Percentiles rank a stretch among this genome's conserved stretches.
Conservation (phyloP, 2,113 vertebrate genomes). For the Ammodytes dubius region DNA sequence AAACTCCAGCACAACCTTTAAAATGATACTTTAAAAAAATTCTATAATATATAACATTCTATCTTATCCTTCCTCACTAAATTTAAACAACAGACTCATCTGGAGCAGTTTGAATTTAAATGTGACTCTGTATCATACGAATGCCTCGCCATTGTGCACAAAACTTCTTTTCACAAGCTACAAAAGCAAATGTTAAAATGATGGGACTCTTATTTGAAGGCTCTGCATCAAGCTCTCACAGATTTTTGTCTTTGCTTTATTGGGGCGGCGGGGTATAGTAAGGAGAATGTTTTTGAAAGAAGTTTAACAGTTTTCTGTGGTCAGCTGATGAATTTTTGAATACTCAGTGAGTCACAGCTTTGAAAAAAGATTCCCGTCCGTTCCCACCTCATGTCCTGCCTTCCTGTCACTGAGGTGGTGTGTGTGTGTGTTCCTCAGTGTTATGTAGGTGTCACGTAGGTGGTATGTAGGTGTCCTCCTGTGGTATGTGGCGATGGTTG, state of each 20-base stretch:
- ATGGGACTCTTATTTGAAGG: constrained; percentile 15
- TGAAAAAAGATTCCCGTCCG: background rate
- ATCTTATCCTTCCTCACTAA: background rate
- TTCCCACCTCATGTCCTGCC: background rate
- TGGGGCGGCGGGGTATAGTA: constrained; percentile 34
- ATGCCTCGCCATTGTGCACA: constrained; percentile 4
- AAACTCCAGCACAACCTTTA: background rate
- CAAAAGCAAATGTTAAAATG: constrained; percentile 24
- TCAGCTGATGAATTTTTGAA: constrained; percentile 39
- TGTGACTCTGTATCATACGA: constrained; percentile 9
- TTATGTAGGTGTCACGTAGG: constrained; percentile 41
- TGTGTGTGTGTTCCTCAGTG: constrained; percentile 30
- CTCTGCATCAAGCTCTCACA: constrained; percentile 12
- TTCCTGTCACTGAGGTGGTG: constrained; percentile 38
- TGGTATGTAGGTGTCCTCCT: constrained; percentile 62
- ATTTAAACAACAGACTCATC: background rate
- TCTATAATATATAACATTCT: background rate
- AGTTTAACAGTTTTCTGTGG: constrained; percentile 46
- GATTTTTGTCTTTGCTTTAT: constrained; percentile 46
- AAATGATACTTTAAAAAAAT: background rate
- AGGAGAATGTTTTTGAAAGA: constrained; percentile 44
- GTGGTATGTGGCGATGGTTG: constrained; percentile 65
- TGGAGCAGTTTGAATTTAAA: background rate
- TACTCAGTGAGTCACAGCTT: constrained; percentile 25
- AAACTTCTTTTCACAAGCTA: background rate